A percentile compares a stretch with the other conserved stretches of the same genome.
phyloP scores from a whole-genome alignment of 2,888 invertebrate genomes.

The Drosophila pseudotakahashii region DNA sequence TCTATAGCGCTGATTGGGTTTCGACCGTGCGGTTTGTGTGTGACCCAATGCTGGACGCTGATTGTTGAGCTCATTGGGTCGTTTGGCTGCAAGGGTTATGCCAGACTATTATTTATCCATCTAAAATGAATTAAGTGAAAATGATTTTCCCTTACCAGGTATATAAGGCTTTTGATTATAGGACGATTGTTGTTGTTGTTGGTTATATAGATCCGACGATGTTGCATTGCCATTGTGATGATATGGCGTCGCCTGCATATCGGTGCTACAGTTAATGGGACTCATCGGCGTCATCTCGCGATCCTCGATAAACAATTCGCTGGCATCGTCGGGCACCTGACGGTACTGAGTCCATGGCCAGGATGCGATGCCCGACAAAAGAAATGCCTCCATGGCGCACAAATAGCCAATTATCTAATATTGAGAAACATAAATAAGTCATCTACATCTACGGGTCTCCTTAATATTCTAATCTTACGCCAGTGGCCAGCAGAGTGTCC shows the following conservation, averaged over 20 bases:
- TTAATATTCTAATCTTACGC: slow-evolving; percentile 84
- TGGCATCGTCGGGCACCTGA: slow-evolving; percentile 87
- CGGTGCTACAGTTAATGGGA: slow-evolving; percentile 83
- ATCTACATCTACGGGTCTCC: too few species aligned
- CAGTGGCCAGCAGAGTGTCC: slow-evolving; percentile 88
- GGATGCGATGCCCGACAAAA: slow-evolving; percentile 86
- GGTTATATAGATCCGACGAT: slow-evolving; percentile 82
- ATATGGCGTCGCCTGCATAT: slow-evolving; percentile 80
- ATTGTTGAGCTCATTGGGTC: slow-evolving; percentile 85
- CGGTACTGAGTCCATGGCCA: slow-evolving; percentile 86
- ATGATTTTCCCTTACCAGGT: slow-evolving; percentile 80
- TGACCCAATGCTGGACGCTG: slow-evolving; percentile 85
- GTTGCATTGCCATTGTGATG: slow-evolving; percentile 75
- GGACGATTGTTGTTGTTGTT: slow-evolving; percentile 84
- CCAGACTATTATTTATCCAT: neutral
- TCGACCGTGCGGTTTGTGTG: slow-evolving; percentile 83
- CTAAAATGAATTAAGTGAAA: neutral
- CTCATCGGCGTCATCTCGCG: slow-evolving; percentile 85
- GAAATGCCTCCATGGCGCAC: slow-evolving; percentile 87
- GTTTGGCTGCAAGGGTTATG: slow-evolving; percentile 82
- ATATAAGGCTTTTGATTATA: slow-evolving; percentile 85
- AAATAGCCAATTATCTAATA: slow-evolving; percentile 87
- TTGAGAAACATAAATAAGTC: neutral
- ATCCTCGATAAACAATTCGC: slow-evolving; percentile 86
- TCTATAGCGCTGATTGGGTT: slow-evolving; percentile 84